Evolutionary conservation across 2,113 vertebrate genomes (phyloP), one percentile per base, ranked within the genome.

Genomic region (Holacanthus passer): DNA sequence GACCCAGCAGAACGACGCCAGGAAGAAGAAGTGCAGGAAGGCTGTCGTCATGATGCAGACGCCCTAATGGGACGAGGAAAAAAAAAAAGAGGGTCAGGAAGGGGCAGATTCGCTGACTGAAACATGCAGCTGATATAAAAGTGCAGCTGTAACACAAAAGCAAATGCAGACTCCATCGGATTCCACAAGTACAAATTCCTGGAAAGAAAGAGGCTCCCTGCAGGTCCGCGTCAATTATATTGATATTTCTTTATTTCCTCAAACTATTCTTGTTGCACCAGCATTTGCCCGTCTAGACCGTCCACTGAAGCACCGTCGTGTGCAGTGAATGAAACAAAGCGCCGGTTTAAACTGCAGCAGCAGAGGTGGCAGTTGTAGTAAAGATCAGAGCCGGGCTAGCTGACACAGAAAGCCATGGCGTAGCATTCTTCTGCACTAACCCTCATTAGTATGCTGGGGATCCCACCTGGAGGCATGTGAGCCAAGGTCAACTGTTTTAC

Each of bases 1-100:
- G 86, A 99, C 98, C 98, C 98, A 99, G 94, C 98, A 99, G 95
- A 99, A 99, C 11, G 98, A 99, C 73, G 98, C 98, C 96, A 99
- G 94, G 95, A 99, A 99, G 95, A 99, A 99, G 94, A 99, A 99
- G 95, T 99, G 98, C 88, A 99, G 96, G 93, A 99, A 98, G 45
- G 97, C 98, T 1, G 98, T 99, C 32, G 97, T 99, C 95, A 99
- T 99, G 77, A 97, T 96, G 89, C 98, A 99, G 89, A 99, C 97
- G 16, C 96, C 97, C 98, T 99, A 90, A 83, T 80, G 88, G 94
- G 60, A 90, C 47, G 64, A 39, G 20, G n/a, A n/a, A n/a, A n/a
- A n/a, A n/a, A 56, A 72, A 90, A 79, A 91, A 82, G 78, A 32
- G 3, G 17, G 56, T 32, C 87, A 77, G 79, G 77, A 32, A 60